phyloP scores from a whole-genome alignment of 2,888 invertebrate genomes.

The Idaea aversata region DNA sequence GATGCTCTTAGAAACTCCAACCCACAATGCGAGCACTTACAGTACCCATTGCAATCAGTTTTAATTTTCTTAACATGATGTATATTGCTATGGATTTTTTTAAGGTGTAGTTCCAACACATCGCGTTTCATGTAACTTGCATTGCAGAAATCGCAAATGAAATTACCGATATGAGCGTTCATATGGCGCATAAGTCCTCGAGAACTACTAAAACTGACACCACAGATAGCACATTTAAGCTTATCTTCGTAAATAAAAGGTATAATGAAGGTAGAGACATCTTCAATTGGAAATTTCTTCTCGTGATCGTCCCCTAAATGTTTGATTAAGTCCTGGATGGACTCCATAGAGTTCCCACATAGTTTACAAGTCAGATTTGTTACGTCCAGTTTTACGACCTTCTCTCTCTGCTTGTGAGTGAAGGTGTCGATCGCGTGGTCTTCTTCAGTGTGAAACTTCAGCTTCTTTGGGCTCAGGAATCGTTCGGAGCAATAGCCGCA shows the following conservation, averaged over 20 bases:
- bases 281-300: constrained; percentile 9
- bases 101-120: background rate
- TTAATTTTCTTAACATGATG: background rate
- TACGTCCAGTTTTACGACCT: constrained; percentile 41
- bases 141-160: background rate
- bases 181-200: background rate
- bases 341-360: constrained; percentile 22
- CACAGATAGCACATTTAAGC: background rate
- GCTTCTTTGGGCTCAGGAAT: constrained; percentile 32
- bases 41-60: background rate
- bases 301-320: constrained; percentile 26
- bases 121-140: background rate
- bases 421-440: constrained; percentile 32
- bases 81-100: background rate
- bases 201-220: background rate
- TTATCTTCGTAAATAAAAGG: background rate
- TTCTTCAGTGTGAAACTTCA: constrained; percentile 39
- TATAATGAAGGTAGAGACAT: background rate
- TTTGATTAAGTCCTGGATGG: constrained; percentile 19
- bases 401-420: constrained; percentile 28
- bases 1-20: background rate
- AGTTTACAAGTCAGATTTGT: constrained; percentile 40
- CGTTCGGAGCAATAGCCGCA: constrained; percentile 41
- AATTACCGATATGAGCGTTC: background rate
- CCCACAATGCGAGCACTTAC: background rate